Evolutionary conservation across 2,888 invertebrate genomes (phyloP), one percentile per base, ranked within the genome.

Genomic region (Argyresthia albistria): DNA sequence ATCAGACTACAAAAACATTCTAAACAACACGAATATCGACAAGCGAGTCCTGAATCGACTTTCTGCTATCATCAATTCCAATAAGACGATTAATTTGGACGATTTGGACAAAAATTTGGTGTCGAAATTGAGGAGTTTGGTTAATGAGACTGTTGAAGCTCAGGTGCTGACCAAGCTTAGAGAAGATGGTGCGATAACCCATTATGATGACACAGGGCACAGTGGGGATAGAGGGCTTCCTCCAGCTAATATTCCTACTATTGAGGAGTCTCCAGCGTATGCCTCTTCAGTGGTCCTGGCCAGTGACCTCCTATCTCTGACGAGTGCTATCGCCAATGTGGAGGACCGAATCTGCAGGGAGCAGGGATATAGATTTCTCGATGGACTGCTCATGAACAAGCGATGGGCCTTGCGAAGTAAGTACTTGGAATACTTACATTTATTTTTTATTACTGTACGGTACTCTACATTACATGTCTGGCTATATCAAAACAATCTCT

Each of bases 341-440:
- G 69, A 82, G 56, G 84, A 87, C 53, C 69, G 70, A 37, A 60
- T 69, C 1, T 90, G 90, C 66, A 76, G 86, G 54, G 80, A 84
- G 45, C 89, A 90, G 53, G 88, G 86, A 0, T 77, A 79, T 56
- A 70, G 73, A 53, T 83, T 89, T 45, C 62, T 90, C 56, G 78
- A 87, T 61, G 88, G 88, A 53, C 66, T 90, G 54, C 70, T 84
- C 10, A 65, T 71, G 64, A 87, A 88, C 59, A 87, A 88, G 61
- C 73, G 83, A 71, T 90, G 89, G 89, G 89, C 90, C n/a, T 67
- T 89, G 59, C 82, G 88, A 67, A 88, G 89, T 90, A 62, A 89
- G 89, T 88, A 59, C 3, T 50, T 14, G 14, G 4, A 35, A 1
- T 35, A 25, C n/a, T n/a, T 25, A 25, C 25, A 25, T 25, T n/a